phyloP scores from a whole-genome alignment of 1,140 invertebrate genomes.

The Notospermus geniculatus region DNA sequence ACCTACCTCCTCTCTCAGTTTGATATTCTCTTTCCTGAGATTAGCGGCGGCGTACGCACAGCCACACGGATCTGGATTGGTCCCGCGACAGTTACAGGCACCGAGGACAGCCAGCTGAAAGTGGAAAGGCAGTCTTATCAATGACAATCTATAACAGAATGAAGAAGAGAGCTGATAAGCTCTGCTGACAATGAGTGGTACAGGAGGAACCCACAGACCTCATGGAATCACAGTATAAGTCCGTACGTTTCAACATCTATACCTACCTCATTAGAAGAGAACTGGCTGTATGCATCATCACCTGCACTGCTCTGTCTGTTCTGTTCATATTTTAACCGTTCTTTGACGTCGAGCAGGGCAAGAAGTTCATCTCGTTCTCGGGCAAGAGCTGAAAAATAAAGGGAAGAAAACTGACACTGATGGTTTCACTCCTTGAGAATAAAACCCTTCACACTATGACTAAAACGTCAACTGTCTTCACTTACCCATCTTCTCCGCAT shows the following conservation, averaged over 20 bases:
- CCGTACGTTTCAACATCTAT: no score
- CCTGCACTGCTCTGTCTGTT: constrained; percentile 29
- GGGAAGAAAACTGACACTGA: not conserved
- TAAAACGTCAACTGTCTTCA: not conserved
- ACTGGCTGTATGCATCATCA: constrained; percentile 41
- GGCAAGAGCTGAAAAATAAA: constrained; percentile 24
- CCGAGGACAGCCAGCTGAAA: constrained; percentile 47
- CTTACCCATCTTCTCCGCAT: constrained; percentile 42
- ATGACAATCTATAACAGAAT: no score
- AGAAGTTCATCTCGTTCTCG: constrained; percentile 49
- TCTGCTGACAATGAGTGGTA: no score
- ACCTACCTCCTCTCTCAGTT: constrained; percentile 41
- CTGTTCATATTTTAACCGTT: constrained; percentile 39
- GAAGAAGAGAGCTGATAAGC: no score
- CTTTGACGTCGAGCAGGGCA: constrained; percentile 47
- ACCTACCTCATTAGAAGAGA: constrained; percentile 42
- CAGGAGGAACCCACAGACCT: no score
- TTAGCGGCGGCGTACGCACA: constrained; percentile 51
- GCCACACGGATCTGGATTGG: constrained; percentile 45
- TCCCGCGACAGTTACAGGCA: constrained; percentile 45
- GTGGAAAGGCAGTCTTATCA: not conserved
- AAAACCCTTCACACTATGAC: not conserved
- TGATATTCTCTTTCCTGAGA: constrained; percentile 39
- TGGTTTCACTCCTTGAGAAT: not conserved
- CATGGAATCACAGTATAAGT: no score